Percentiles rank a stretch among this genome's conserved stretches.
These are phyloP conservation scores for Bergia sp. DNA, from an alignment of 92 coral and sea anemone species.

Conservation along the genomic window DNA sequence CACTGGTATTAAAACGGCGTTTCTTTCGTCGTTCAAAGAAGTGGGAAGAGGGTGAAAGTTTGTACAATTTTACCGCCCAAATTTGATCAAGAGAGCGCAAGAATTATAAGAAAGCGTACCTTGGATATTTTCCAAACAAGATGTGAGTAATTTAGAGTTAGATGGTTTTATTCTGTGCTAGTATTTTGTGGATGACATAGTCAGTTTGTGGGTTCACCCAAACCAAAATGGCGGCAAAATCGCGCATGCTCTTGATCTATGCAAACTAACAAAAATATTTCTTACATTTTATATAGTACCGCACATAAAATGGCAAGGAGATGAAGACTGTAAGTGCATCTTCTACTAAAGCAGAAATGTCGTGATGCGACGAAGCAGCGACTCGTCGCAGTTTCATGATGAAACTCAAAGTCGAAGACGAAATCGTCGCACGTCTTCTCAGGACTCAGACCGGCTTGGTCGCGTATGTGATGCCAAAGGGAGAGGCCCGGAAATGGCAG, in stretches of 20 bases:
- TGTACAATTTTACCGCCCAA: conserved; percentile 36
- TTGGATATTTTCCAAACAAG: conserved; percentile 56
- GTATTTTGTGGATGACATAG: conserved; percentile 65
- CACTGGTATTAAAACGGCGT: conserved; percentile 38
- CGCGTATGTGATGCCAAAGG: conserved; percentile 62
- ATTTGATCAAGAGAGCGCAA: conserved; percentile 43
- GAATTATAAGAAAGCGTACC: conserved; percentile 41
- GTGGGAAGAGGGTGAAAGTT: conserved; percentile 22
- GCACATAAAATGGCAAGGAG: conserved; percentile 14
- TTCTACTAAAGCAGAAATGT: conserved; percentile 41
- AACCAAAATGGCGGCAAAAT: conserved; percentile 99
- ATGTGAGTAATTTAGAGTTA: conserved; percentile 61
- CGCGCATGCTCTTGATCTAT: conserved; percentile 90
- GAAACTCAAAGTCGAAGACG: conserved; percentile 91
- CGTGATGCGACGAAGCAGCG: conserved; percentile 95
- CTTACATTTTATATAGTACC: conserved; percentile 16
- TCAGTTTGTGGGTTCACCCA: conserved; percentile 43
- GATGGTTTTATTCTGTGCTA: conserved; percentile 75
- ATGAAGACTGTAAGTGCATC: conserved; percentile 46
- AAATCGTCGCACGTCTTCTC: conserved; percentile 91
- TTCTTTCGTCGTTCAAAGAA: conserved; percentile 52
- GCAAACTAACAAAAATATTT: conserved; percentile 63
- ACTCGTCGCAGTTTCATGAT: conserved; percentile 95
- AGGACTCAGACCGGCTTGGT: conserved; percentile 84
- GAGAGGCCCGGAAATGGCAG: conserved; percentile 74